Conservation (phyloP, 2,888 invertebrate species). For the Zygaena filipendulae region DNA sequence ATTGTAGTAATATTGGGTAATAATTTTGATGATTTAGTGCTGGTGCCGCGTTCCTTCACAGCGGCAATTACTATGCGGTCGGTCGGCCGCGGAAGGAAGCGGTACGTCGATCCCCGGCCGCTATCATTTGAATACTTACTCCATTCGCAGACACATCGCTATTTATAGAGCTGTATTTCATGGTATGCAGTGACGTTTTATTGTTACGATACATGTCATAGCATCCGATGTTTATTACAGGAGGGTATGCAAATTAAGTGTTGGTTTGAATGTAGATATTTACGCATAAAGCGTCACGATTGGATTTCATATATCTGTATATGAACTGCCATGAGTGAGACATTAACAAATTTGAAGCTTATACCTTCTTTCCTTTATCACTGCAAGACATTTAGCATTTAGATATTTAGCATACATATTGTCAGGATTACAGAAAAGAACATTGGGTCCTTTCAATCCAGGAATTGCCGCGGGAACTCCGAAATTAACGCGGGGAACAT, state of each 20-base stretch:
- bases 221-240: constrained; percentile 37
- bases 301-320: too few relatives aligned
- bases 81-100: constrained; percentile 57
- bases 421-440: too few relatives aligned
- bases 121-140: constrained; percentile 60
- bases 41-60: constrained; percentile 36
- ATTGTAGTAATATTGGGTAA: constrained; percentile 56
- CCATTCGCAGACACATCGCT: constrained; percentile 45
- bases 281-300: too few relatives aligned
- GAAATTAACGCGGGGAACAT: too few relatives aligned
- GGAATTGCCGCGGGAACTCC: too few relatives aligned
- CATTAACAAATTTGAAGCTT: too few relatives aligned
- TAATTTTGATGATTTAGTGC: constrained; percentile 64
- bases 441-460: too few relatives aligned
- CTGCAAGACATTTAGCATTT: too few relatives aligned
- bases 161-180: constrained; percentile 59
- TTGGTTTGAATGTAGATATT: too few relatives aligned
- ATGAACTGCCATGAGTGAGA: too few relatives aligned
- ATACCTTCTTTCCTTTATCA: too few relatives aligned
- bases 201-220: constrained; percentile 34
- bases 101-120: constrained; percentile 54
- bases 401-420: too few relatives aligned
- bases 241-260: constrained; percentile 37
- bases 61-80: constrained; percentile 60
- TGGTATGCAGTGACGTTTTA: constrained; percentile 50